Base-by-base conservation (phyloP, 2,888 invertebrate species). In the Malthinus flaveolus region DNA sequence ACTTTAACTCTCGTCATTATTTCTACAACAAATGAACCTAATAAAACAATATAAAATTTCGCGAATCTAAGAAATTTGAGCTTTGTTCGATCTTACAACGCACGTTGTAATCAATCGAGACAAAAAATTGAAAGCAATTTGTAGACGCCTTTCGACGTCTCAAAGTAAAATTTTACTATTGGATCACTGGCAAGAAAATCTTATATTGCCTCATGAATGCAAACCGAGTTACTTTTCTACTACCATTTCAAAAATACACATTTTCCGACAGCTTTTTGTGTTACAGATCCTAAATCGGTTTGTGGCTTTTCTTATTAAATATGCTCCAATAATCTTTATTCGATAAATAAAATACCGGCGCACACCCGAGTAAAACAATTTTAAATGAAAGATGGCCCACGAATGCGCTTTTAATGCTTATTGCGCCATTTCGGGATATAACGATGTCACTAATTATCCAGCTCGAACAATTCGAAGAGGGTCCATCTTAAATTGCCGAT, bases 201-300 rank as follows among this genome's bases (percentile, higher is more conserved):
- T 72, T 75, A 74, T 75, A 73, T 74, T 75, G 74, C 66, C 71
- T 75, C 75, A 77, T 77, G 76, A 76, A 77, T 77, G 76, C 75
- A 77, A 77, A 77, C 75, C 71, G 74, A 23, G 68, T 72, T 71
- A 63, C 67, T 71, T 66, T 42, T 23, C 15, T 42, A 23, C 23
- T n/a, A 15, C 39, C 23, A 9, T 15, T 15, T 15, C 9, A 39
- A n/a, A 13, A 42, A 15, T 15, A 15, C 10, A 1, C 36, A 36
- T 36, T 1, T 5, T 10, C 9, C 36, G 7, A 6, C 11, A 10
- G 12, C 10, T 39, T n/a, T 39, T 42, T 15, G 6, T 12, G 13
- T n/a, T 11, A 42, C 15, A 62, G 61, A 58, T 58, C 60, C 58
- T 32, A 47, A 59, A 55, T 45, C 44, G 44, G 42, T 34, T 49